Conservation (phyloP, 2,888 invertebrate genomes). For the Schizotus pectinicornis region DNA sequence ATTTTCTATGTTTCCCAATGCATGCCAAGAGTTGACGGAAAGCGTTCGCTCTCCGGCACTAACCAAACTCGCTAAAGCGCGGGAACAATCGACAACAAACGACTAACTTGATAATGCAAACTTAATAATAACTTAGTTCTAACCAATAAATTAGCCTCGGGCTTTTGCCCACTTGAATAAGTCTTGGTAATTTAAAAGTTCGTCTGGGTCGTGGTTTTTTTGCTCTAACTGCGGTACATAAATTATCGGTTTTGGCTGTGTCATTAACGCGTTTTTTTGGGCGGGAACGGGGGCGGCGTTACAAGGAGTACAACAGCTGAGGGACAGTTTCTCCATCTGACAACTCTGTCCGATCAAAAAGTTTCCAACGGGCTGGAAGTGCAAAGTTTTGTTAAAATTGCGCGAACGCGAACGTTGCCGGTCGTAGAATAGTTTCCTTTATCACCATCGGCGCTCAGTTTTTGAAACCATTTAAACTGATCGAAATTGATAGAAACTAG, state of each 20-base stretch:
- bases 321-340: background rate
- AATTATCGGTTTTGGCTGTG: slow-evolving; percentile 30
- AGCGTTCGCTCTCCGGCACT: slow-evolving; percentile 38
- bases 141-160: slow-evolving; percentile 43
- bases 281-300: slow-evolving; percentile 8
- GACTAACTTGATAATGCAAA: slow-evolving; percentile 55
- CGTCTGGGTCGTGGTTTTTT: slow-evolving; percentile 11
- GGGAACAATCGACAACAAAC: slow-evolving; percentile 52
- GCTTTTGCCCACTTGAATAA: slow-evolving; percentile 39
- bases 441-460: background rate
- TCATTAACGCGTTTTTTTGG: slow-evolving; percentile 13
- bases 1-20: slow-evolving; percentile 57
- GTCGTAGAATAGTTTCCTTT: background rate
- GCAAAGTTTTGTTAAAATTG: no score
- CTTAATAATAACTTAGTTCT: slow-evolving; percentile 50
- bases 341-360: slow-evolving; percentile 2
- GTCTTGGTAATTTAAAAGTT: slow-evolving; percentile 42
- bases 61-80: slow-evolving; percentile 42
- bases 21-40: slow-evolving; percentile 51
- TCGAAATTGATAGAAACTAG: slow-evolving; percentile 1
- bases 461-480: slow-evolving; percentile 3
- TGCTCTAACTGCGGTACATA: slow-evolving; percentile 25
- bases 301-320: slow-evolving; percentile 11
- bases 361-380: background rate
- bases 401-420: background rate